phyloP scores from a whole-genome alignment of 2,888 invertebrate genomes.

The Mechanitis messenoides region DNA sequence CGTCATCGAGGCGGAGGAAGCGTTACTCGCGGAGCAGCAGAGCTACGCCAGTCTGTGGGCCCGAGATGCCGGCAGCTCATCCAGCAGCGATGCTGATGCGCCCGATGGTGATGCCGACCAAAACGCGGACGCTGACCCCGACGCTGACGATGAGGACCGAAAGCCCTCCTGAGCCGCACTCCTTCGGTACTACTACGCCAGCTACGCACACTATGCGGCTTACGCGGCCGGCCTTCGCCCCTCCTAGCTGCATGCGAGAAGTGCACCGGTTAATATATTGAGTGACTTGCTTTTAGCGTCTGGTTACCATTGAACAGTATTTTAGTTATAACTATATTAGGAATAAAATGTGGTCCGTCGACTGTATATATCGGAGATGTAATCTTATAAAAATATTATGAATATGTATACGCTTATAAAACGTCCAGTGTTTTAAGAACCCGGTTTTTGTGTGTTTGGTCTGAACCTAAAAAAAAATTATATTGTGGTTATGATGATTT shows the following conservation, averaged over 20 bases:
- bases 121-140: conserved; percentile 23
- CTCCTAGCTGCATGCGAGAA: conserved; percentile 39
- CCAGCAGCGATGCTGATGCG: conserved; percentile 44
- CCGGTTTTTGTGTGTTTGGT: too few relatives aligned
- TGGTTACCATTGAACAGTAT: conserved; percentile 24
- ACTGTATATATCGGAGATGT: conserved; percentile 9
- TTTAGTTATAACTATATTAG: conserved; percentile 9
- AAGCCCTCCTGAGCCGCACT: conserved; percentile 45
- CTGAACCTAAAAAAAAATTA: too few relatives aligned
- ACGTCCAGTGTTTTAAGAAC: conserved; percentile 7
- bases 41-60: conserved; percentile 64
- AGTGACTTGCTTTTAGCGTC: conserved; percentile 3
- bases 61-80: conserved; percentile 44
- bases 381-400: background rate
- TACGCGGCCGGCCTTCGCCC: conserved; percentile 22
- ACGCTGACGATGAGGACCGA: conserved; percentile 38
- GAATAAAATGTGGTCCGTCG: conserved; percentile 2
- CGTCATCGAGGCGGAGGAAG: conserved; percentile 63
- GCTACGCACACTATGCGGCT: conserved; percentile 30
- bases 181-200: conserved; percentile 28
- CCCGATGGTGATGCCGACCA: conserved; percentile 38
- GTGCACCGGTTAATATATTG: background rate
- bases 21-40: conserved; percentile 61
- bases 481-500: too few relatives aligned
- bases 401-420: conserved; percentile 11